phyloP scores from a whole-genome alignment of 2,797 vertebrate genomes.

The Nyctibius grandis region DNA sequence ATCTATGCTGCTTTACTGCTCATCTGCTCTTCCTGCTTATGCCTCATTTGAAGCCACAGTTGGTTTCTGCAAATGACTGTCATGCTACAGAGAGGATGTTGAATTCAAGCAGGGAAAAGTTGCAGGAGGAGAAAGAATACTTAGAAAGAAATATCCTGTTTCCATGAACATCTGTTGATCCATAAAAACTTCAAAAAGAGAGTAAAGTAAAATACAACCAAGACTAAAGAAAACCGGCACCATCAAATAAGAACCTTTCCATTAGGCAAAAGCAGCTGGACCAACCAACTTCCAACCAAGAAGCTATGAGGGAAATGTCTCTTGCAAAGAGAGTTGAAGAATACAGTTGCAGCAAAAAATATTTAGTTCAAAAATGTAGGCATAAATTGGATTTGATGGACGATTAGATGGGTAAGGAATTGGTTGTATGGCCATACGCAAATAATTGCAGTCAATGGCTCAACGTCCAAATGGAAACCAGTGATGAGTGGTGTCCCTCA shows the following conservation, averaged over 20 bases:
- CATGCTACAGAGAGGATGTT: neutral
- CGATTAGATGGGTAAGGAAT: neutral
- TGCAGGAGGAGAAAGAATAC: neutral
- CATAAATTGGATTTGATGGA: neutral
- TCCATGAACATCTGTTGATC: neutral
- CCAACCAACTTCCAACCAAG: neutral
- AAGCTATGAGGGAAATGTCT: neutral
- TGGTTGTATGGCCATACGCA: neutral
- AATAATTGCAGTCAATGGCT: neutral
- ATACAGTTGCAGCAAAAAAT: neutral
- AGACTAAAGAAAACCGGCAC: neutral
- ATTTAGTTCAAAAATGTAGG: neutral
- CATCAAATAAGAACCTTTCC: neutral
- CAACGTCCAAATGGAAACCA: neutral
- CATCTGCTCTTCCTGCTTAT: conserved; percentile 5
- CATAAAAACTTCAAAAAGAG: neutral
- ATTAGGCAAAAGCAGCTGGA: neutral
- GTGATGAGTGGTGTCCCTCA: neutral
- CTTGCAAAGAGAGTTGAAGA: neutral
- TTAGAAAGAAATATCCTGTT: neutral
- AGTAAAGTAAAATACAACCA: neutral
- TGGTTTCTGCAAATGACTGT: neutral
- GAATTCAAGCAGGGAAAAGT: neutral
- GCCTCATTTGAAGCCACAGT: conserved; percentile 5
- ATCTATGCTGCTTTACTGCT: conserved; percentile 1